phyloP scores from a whole-genome alignment of 2,888 invertebrate genomes.

The Cordylochernes scorpioides region DNA sequence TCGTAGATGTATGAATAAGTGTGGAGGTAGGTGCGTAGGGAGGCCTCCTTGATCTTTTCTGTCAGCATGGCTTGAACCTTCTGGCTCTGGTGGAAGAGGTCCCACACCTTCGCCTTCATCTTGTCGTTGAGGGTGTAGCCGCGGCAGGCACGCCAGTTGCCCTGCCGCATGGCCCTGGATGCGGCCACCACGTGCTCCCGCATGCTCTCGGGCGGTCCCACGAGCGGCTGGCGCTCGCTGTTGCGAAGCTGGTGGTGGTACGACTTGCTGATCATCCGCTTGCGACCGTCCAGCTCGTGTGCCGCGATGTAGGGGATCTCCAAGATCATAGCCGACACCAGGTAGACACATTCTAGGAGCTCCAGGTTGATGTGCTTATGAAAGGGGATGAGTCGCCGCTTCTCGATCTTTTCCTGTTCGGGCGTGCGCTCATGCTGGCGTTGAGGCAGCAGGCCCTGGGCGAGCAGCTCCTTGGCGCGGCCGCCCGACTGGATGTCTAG shows the following conservation, averaged over 20 bases:
- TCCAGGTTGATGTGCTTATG: constrained; percentile 99
- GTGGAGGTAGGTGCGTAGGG: constrained; percentile 82
- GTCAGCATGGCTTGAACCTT: constrained; percentile 64
- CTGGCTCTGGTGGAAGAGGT: constrained; percentile 51
- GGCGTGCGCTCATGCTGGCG: constrained; percentile 85
- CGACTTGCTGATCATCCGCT: constrained; percentile 81
- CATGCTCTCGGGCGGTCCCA: constrained; percentile 93
- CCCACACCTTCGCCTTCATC: constrained; percentile 97
- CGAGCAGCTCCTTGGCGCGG: constrained; percentile 82
- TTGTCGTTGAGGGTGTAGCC: constrained; percentile 93
- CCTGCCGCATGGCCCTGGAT: constrained; percentile 89
- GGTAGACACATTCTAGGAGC: constrained; percentile 85
- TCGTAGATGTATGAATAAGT: constrained; percentile 95
- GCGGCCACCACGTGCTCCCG: constrained; percentile 97
- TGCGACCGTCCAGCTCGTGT: constrained; percentile 84
- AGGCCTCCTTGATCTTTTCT: constrained; percentile 80
- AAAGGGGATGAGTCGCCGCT: constrained; percentile 92
- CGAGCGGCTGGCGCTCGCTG: constrained; percentile 71
- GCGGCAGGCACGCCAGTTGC: constrained; percentile 84
- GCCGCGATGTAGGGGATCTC: constrained; percentile 99
- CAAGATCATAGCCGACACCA: constrained; percentile 93
- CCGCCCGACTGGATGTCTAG: constrained; percentile 97
- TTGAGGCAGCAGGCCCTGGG: constrained; percentile 34
- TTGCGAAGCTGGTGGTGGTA: constrained; percentile 93
- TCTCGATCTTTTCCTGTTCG: constrained; percentile 93